These are phyloP conservation scores for Gila orcuttii DNA, from an alignment of 2,113 vertebrate genomes.

Conservation along the genomic window DNA sequence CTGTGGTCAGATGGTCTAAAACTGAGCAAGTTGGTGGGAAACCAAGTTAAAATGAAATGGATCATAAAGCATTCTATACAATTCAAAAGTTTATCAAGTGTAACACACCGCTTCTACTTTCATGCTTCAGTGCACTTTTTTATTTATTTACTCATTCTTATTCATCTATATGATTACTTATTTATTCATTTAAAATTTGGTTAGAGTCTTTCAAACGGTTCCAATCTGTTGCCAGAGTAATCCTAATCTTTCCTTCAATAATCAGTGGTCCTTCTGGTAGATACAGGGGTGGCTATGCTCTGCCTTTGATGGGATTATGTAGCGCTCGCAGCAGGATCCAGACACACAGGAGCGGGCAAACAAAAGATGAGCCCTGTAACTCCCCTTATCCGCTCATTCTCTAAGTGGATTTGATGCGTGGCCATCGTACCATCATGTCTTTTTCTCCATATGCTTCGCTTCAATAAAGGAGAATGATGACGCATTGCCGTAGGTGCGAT, in stretches of 20 bases:
- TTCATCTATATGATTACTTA: conserved; percentile 9
- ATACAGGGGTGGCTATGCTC: conserved; percentile 43
- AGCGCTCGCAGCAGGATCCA: conserved; percentile 41
- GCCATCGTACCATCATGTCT: conserved; percentile 62
- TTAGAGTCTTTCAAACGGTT: neutral
- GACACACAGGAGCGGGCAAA: conserved; percentile 46
- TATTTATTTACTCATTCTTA: neutral
- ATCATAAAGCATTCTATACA: neutral
- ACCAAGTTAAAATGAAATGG: neutral
- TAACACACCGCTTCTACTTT: neutral
- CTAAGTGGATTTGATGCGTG: conserved; percentile 71
- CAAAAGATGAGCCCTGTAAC: conserved; percentile 55
- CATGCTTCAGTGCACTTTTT: neutral
- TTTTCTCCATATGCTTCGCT: conserved; percentile 66
- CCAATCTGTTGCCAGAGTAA: conserved; percentile 34
- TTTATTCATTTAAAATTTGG: conserved; percentile 1
- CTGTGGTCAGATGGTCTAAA: neutral
- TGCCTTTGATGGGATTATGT: conserved; percentile 58
- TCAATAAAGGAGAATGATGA: conserved; percentile 3
- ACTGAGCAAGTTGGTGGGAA: neutral
- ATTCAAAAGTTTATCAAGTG: neutral
- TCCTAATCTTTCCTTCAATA: conserved; percentile 39
- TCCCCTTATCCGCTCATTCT: conserved; percentile 54
- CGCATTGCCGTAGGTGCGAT: neutral
- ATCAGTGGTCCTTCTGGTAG: conserved; percentile 34